Conservation (phyloP, 2,888 invertebrate genomes). For the Lepidocyrtoides sp. region DNA sequence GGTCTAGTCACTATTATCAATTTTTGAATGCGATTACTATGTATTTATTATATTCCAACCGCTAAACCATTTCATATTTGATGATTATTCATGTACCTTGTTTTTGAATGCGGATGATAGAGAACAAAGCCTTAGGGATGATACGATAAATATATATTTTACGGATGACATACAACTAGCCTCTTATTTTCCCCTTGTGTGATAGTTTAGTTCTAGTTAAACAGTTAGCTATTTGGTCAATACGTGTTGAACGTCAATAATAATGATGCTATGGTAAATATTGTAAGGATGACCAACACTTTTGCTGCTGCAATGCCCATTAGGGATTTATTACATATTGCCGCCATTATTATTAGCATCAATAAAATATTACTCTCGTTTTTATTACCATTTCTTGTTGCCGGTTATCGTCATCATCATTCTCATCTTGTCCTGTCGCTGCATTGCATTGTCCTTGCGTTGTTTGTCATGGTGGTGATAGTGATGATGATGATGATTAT, state of each 20-base stretch:
- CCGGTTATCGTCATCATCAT: slow-evolving; percentile 35
- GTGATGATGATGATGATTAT: not conserved
- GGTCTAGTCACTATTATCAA: slow-evolving; percentile 29
- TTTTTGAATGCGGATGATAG: slow-evolving; percentile 23
- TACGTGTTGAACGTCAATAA: not conserved
- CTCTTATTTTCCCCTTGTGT: not conserved
- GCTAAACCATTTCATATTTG: not conserved
- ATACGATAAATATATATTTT: slow-evolving; percentile 11
- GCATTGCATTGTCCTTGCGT: slow-evolving; percentile 1
- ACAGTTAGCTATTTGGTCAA: not conserved
- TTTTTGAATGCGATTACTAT: slow-evolving; percentile 13
- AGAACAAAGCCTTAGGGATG: slow-evolving; percentile 36
- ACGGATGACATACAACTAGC: not conserved
- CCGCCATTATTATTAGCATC: slow-evolving; percentile 53
- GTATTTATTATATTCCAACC: slow-evolving; percentile 5
- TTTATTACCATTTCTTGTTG: slow-evolving; percentile 49
- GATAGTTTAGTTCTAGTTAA: slow-evolving; percentile 22
- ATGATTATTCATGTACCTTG: slow-evolving; percentile 1
- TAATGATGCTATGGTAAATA: not conserved
- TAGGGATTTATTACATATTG: slow-evolving; percentile 45
- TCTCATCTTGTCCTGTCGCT: not conserved
- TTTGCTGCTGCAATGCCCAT: slow-evolving; percentile 9
- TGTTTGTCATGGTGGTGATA: slow-evolving; percentile 4
- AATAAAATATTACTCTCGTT: slow-evolving; percentile 54
- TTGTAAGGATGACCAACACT: not conserved